Conservation (phyloP, 1,140 invertebrate genomes). For the Papilio xuthus region DNA sequence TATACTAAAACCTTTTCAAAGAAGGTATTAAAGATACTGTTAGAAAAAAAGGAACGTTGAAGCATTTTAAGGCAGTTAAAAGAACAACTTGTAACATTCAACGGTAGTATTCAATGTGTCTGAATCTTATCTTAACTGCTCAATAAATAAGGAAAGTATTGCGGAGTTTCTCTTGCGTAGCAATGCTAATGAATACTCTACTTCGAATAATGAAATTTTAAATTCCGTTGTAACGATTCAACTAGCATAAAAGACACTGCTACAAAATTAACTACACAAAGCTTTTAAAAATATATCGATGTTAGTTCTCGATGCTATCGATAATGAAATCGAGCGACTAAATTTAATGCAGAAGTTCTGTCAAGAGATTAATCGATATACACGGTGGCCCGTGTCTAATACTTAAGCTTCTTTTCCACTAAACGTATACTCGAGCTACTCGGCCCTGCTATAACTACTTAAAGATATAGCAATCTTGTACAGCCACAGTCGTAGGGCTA, state of each 20-base stretch:
- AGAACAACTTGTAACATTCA: not conserved
- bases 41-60: not conserved
- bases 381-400: conserved; percentile 24
- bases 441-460: not conserved
- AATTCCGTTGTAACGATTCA: conserved; percentile 26
- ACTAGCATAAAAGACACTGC: conserved; percentile 2
- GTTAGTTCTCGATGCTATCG: not conserved
- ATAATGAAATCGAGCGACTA: conserved; percentile 11
- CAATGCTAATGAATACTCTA: conserved; percentile 31
- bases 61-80: not conserved
- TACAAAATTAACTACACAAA: conserved; percentile 32
- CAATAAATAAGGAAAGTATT: conserved; percentile 28
- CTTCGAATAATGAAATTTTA: conserved; percentile 19
- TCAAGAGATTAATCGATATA: conserved; percentile 17
- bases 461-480: too few relatives aligned
- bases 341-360: conserved; percentile 37
- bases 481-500: not conserved
- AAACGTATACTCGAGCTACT: not conserved
- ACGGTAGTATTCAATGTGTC: conserved; percentile 4
- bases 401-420: not conserved
- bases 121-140: conserved; percentile 16
- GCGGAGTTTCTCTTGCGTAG: not conserved
- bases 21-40: not conserved
- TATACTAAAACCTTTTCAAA: not conserved
- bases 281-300: conserved; percentile 36